Evolutionary conservation across 2,888 invertebrate species (phyloP), one percentile per base, ranked within the genome.

Genomic region (Malachius bipustulatus): DNA sequence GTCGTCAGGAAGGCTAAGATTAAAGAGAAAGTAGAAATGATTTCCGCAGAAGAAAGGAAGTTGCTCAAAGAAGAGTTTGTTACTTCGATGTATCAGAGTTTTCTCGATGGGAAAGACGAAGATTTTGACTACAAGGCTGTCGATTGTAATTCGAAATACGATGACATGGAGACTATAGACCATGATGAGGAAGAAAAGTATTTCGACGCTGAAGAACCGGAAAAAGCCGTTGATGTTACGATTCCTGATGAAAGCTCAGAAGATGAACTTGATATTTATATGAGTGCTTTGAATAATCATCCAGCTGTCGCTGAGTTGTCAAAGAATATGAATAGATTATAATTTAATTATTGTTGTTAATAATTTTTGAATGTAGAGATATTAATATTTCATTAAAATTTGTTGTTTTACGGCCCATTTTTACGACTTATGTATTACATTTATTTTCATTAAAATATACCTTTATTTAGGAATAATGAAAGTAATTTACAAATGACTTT

Each of bases 161-260:
- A 93, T 60, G 72, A 77, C 49, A 57, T 80, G 41, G 77, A 78
- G 38, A 70, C 81, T 34, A 61, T 77, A 39, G 75, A 75, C 27
- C 77, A 77, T 49, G 91, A 93, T 62, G 82, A 78, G 45, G 88
- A 93, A 61, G 91, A 93, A 48, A 79, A 77, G 54, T 93, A 93
- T 59, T 93, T 93, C 65, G 88, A 89, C 59, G 77, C 79, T 3
- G 88, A 88, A 57, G 72, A 75, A 14, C 77, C 80, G 44, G 75
- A 77, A 44, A 30, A 39, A 14, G 39, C 39, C 15, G 48, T 45
- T 37, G 48, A 49, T 11, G 47, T 50, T 31, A 50, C 50, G 30
- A 51, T 43, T 13, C 44, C 41, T 16, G 36, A 42, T 12, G 51
- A 50, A 16, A 53, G 54, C 42, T 57, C 57, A 10, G 71, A 71